phyloP scores from a whole-genome alignment of 2,113 vertebrate species.

The Spizaetus ornatus region DNA sequence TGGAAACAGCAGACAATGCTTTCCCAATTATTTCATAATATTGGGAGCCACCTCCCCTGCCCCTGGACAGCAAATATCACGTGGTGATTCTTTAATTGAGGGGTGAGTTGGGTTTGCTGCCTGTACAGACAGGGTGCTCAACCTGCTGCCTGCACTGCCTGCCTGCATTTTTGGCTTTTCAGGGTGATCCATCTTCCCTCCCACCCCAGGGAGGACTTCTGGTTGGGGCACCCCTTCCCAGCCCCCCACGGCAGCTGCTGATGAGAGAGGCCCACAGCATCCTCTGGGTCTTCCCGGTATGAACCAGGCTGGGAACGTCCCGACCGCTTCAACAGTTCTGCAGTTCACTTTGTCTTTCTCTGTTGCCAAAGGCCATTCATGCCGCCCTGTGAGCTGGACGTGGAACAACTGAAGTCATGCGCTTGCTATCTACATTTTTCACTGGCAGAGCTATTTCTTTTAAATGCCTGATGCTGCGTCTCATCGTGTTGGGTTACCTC shows the following conservation, averaged over 20 bases:
- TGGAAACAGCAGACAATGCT: neutral
- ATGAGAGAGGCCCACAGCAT: neutral
- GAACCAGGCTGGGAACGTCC: neutral
- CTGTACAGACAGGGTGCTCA: neutral
- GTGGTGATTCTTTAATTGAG: neutral
- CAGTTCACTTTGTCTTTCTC: neutral
- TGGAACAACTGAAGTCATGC: neutral
- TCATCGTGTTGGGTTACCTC: neutral
- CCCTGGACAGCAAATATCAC: neutral
- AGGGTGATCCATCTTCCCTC: neutral
- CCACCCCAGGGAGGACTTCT: neutral
- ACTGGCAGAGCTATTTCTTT: neutral
- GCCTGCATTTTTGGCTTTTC: neutral
- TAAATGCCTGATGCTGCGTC: neutral
- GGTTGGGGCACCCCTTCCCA: neutral
- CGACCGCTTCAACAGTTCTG: accelerated
- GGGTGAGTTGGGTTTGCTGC: neutral
- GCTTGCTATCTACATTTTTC: neutral
- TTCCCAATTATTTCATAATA: neutral
- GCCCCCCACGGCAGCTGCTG: neutral
- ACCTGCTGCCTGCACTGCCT: neutral
- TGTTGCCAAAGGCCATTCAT: neutral
- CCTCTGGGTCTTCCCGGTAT: accelerated
- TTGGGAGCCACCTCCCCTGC: neutral
- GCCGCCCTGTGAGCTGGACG: neutral